phyloP scores from a whole-genome alignment of 2,888 invertebrate genomes.

The Cataglyphis livida region DNA sequence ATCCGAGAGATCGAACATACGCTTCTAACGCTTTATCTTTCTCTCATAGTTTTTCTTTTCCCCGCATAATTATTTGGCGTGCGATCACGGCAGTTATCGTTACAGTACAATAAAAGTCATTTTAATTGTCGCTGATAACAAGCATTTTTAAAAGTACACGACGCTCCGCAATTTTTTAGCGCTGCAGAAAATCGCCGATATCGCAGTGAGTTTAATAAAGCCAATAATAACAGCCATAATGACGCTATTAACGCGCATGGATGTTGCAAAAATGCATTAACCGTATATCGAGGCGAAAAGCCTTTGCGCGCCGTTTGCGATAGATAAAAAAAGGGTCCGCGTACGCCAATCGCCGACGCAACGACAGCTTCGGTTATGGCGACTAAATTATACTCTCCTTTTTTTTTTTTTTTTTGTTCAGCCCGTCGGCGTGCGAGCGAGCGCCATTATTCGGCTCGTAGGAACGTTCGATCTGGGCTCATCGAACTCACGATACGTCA shows the following conservation, averaged over 20 bases:
- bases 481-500: constrained; percentile 78
- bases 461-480: constrained; percentile 76
- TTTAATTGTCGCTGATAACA: constrained; percentile 47
- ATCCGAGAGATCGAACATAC: constrained; percentile 64
- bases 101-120: constrained; percentile 38
- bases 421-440: constrained; percentile 69
- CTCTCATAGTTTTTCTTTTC: background rate
- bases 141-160: constrained; percentile 41
- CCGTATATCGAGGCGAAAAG: constrained; percentile 54
- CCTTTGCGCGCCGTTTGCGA: constrained; percentile 56
- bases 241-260: constrained; percentile 55
- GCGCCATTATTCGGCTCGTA: constrained; percentile 73
- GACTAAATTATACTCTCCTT: constrained; percentile 71
- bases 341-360: constrained; percentile 56
- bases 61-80: constrained; percentile 24
- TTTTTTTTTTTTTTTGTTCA: constrained; percentile 47
- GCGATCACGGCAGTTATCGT: constrained; percentile 22
- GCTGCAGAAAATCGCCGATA: constrained; percentile 64
- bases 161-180: constrained; percentile 42
- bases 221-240: constrained; percentile 56
- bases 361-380: constrained; percentile 69
- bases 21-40: constrained; percentile 43
- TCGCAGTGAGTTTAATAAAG: constrained; percentile 68
- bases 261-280: constrained; percentile 56
- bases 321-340: constrained; percentile 41